A percentile compares a stretch with the other conserved stretches of the same genome.
Conservation (phyloP, 2,113 vertebrate species). For the Ellobius talpinus region DNA sequence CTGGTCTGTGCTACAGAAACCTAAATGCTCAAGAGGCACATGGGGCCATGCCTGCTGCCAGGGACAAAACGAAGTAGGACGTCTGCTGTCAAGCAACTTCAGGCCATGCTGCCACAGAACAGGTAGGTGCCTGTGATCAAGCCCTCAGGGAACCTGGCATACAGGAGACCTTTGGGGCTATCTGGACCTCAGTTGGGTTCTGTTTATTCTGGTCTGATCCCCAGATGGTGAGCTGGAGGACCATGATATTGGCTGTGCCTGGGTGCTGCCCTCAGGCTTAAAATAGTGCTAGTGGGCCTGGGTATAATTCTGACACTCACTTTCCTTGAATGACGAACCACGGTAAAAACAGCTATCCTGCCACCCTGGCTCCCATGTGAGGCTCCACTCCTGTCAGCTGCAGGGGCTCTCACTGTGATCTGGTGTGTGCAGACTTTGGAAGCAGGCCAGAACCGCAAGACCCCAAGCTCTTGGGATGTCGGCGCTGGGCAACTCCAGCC, state of each 20-base stretch:
- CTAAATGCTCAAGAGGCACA: not conserved
- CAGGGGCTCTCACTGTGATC: not conserved
- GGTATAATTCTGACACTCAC: not conserved
- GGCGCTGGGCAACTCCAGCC: too few species aligned
- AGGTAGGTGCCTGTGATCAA: accelerated
- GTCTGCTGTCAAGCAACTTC: not conserved
- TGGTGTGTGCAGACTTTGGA: not conserved
- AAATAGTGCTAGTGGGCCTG: not conserved
- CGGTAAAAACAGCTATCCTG: not conserved
- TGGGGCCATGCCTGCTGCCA: not conserved
- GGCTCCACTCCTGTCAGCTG: not conserved
- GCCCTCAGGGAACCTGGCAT: not conserved
- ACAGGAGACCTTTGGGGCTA: not conserved
- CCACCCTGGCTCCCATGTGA: too few species aligned
- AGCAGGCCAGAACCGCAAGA: not conserved
- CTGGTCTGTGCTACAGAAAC: not conserved
- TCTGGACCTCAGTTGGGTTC: not conserved
- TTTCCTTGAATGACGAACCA: not conserved
- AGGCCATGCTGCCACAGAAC: not conserved
- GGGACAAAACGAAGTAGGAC: not conserved
- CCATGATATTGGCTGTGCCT: not conserved
- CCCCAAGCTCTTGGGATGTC: too few species aligned
- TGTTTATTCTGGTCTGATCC: too few species aligned
- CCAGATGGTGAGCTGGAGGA: not conserved
- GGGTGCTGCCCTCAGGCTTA: not conserved